Percentiles rank a stretch among this genome's conserved stretches.
phyloP scores from a whole-genome alignment of 2,888 invertebrate genomes.

The Prionchulus punctatus region DNA sequence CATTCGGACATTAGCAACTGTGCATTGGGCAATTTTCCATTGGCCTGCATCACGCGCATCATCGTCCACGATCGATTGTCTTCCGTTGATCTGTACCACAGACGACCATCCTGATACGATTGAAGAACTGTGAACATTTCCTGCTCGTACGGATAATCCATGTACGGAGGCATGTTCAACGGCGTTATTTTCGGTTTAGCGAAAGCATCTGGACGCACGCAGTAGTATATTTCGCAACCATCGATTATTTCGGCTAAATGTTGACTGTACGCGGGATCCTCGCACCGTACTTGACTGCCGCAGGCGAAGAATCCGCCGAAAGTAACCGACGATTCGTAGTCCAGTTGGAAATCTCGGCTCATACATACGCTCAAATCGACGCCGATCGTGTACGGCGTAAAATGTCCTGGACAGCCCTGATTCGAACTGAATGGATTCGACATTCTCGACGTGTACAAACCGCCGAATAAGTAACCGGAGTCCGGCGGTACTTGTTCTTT shows the following conservation, averaged over 20 bases:
- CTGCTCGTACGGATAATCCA: neutral
- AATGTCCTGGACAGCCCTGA: constrained; percentile 2
- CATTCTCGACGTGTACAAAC: neutral
- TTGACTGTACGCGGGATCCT: constrained; percentile 6
- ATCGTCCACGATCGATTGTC: too few species aligned
- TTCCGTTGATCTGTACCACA: too few species aligned
- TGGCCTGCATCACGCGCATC: too few species aligned
- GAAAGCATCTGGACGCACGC: neutral
- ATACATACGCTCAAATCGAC: neutral
- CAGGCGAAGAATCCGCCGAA: neutral
- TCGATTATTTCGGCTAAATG: neutral
- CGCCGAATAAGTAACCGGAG: constrained; percentile 4
- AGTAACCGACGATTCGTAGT: neutral
- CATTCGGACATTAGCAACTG: too few species aligned
- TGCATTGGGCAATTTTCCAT: too few species aligned
- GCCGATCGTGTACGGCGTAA: neutral
- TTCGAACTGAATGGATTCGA: neutral
- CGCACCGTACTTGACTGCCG: neutral
- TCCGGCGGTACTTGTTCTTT: too few species aligned
- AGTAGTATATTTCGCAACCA: constrained; percentile 1
- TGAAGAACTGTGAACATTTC: too few species aligned
- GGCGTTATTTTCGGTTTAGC: neutral
- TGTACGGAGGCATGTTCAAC: neutral
- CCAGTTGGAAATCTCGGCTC: constrained; percentile 3
- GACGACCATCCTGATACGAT: too few species aligned